These are phyloP conservation scores for Thymelicus lineola DNA, from an alignment of 2,888 invertebrate genomes.

Conservation along the genomic window DNA sequence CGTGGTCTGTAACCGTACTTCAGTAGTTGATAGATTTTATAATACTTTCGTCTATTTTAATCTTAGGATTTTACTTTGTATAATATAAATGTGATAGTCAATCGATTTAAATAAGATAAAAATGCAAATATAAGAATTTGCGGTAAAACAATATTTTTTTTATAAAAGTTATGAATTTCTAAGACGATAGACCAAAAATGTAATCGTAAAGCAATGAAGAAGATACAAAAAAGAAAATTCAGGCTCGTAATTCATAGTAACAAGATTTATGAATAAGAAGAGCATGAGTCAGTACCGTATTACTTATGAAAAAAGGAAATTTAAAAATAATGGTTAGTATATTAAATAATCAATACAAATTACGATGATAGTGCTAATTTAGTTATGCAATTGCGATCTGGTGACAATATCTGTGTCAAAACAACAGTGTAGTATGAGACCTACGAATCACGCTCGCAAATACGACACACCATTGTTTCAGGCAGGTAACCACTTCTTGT, in stretches of 20 bases:
- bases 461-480: constrained; percentile 59
- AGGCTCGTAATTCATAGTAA: no score
- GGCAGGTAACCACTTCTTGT: constrained; percentile 42
- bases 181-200: no score
- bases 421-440: constrained; percentile 49
- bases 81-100: not conserved
- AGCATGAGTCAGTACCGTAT: no score
- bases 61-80: not conserved
- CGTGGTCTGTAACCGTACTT: constrained; percentile 43
- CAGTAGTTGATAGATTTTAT: constrained; percentile 25
- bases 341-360: not conserved
- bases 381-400: constrained; percentile 16
- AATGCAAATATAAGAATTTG: no score
- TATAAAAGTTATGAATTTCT: no score
- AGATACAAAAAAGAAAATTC: no score
- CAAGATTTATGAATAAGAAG: no score
- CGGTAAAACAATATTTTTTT: no score
- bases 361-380: not conserved
- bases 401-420: constrained; percentile 42
- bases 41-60: constrained; percentile 14
- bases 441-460: constrained; percentile 45
- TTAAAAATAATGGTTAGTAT: no score
- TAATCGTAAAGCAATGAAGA: no score
- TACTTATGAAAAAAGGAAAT: no score
- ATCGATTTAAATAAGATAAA: not conserved